Percentiles rank a stretch among this genome's conserved stretches.
Evolutionary conservation across 2,888 invertebrate genomes (phyloP).

Genomic region (Lepas anatifera): DNA sequence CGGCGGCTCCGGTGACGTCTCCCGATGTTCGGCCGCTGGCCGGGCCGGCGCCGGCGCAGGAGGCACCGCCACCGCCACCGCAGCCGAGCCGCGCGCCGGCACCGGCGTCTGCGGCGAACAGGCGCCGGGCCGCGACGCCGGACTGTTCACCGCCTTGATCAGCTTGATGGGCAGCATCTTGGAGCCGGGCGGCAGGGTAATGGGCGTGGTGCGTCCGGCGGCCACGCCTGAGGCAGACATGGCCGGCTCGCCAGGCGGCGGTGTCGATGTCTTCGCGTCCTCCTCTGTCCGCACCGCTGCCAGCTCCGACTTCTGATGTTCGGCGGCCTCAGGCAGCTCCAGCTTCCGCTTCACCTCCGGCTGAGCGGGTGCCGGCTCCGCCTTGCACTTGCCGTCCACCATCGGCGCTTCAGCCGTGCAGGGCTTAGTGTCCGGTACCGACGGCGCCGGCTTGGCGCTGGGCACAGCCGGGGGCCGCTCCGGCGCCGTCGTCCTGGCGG

Average conservation of each 20-base stretch:
- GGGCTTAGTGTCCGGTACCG: not conserved
- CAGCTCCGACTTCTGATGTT: too few species aligned
- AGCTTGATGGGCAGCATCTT: conserved; percentile 13
- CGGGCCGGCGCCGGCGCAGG: not conserved
- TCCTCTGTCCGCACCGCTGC: too few species aligned
- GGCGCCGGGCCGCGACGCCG: not conserved
- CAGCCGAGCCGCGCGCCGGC: too few species aligned
- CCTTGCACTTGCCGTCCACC: too few species aligned
- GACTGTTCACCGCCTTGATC: not conserved
- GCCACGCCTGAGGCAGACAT: too few species aligned
- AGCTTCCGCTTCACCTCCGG: too few species aligned
- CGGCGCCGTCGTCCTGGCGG: not conserved
- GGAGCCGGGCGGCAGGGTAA: conserved; percentile 12
- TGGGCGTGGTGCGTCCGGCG: conserved; percentile 3
- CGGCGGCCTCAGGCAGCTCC: too few species aligned
- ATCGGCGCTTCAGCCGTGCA: too few species aligned
- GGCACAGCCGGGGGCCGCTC: not conserved
- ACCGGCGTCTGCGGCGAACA: not conserved
- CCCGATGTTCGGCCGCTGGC: not conserved
- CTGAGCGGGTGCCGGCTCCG: too few species aligned
- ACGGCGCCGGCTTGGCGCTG: not conserved
- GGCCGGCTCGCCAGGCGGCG: too few species aligned
- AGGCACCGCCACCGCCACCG: not conserved
- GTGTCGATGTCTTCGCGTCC: too few species aligned
- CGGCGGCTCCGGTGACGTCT: not conserved